Percentiles rank a stretch among this genome's conserved stretches.
Evolutionary conservation across 2,888 invertebrate species (phyloP).

Genomic region (Stegophylla sp.): DNA sequence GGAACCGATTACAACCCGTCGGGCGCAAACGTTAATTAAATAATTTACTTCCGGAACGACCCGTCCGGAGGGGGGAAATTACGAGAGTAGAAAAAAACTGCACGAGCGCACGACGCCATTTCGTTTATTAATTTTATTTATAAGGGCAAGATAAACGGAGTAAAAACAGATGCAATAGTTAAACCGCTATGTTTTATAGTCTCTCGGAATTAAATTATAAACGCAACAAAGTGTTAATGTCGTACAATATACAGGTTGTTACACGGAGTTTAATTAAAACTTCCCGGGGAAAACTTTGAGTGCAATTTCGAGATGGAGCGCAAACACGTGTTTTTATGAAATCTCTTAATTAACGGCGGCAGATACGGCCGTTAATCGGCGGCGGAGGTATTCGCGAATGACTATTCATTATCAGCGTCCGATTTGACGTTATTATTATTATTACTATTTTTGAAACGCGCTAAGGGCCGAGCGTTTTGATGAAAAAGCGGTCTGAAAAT

Average conservation of each 20-base stretch:
- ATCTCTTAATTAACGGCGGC: constrained; percentile 42
- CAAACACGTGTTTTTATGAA: constrained; percentile 40
- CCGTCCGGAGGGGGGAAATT: background rate
- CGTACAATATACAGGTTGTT: constrained; percentile 45
- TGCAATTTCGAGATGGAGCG: constrained; percentile 35
- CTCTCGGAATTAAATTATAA: constrained; percentile 41
- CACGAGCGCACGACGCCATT: background rate
- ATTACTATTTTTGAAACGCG: no score
- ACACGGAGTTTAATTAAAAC: constrained; percentile 51
- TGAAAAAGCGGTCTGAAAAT: no score
- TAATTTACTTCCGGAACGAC: background rate
- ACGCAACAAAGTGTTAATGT: constrained; percentile 39
- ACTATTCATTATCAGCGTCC: background rate
- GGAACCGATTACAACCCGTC: background rate
- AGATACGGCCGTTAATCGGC: constrained; percentile 11
- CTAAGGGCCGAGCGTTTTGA: no score
- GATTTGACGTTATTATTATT: no score
- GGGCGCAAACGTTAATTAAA: background rate
- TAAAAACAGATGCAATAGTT: constrained; percentile 34
- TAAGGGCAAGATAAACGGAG: background rate
- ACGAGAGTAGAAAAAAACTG: background rate
- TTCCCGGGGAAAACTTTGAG: constrained; percentile 25
- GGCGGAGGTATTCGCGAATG: background rate
- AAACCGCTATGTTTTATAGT: constrained; percentile 41
- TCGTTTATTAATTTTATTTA: constrained; percentile 23